phyloP scores from a whole-genome alignment of 2,888 invertebrate species.

The Heliconius ethilla region DNA sequence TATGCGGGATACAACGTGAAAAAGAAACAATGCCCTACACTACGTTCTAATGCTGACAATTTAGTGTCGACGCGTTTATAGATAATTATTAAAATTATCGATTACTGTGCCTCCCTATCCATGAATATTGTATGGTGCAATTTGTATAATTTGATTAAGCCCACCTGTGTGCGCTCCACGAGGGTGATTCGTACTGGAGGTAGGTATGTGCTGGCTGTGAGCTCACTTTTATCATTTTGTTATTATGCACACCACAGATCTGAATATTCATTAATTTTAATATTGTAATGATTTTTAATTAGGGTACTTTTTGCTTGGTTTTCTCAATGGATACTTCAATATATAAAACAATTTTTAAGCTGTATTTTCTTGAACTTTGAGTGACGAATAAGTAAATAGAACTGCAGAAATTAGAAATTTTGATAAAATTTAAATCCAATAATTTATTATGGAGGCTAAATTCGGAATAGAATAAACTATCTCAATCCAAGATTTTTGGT shows the following conservation, averaged over 20 bases:
- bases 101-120: conserved; percentile 56
- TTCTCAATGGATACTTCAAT: background rate
- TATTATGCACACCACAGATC: conserved; percentile 31
- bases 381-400: no score
- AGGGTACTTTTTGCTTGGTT: background rate
- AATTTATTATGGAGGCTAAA: no score
- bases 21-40: background rate
- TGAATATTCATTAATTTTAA: conserved; percentile 16
- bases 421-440: no score
- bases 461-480: no score
- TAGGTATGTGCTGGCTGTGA: conserved; percentile 31
- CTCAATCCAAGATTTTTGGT: no score
- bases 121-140: conserved; percentile 82
- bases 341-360: no score
- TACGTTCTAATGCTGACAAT: background rate
- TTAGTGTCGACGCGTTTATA: conserved; percentile 31
- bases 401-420: no score
- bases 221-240: conserved; percentile 35
- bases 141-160: conserved; percentile 81
- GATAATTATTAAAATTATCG: conserved; percentile 43
- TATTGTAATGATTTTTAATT: conserved; percentile 6
- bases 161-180: conserved; percentile 56
- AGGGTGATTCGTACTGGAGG: conserved; percentile 18
- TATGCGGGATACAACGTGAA: no score
- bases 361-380: no score